phyloP scores from a whole-genome alignment of 2,888 invertebrate genomes.

The Thereva unica region DNA sequence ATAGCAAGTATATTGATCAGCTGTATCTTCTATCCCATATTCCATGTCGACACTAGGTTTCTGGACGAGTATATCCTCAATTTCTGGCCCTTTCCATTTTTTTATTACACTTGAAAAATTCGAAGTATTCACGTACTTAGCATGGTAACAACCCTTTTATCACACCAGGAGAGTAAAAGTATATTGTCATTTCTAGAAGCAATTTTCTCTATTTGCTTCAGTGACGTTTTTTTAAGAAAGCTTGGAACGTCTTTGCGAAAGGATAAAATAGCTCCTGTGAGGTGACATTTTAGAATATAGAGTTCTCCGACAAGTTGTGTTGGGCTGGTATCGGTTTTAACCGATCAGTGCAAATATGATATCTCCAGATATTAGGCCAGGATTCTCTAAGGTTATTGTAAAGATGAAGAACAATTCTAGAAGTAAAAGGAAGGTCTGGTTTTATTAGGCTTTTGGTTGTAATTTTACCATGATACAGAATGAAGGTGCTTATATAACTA shows the following conservation, averaged over 20 bases:
- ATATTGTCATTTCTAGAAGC: no score
- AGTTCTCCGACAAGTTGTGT: not conserved
- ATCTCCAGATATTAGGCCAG: not conserved
- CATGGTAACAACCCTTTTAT: no score
- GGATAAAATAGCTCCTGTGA: not conserved
- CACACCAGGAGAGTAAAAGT: no score
- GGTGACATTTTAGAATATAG: conserved; percentile 2
- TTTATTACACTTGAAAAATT: not conserved
- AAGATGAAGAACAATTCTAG: conserved; percentile 7
- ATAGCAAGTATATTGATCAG: no score
- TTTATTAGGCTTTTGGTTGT: conserved; percentile 6
- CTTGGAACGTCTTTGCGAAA: not conserved
- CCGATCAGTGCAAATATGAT: not conserved
- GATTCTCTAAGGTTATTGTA: conserved; percentile 7
- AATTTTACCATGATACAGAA: not conserved
- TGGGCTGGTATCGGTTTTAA: not conserved
- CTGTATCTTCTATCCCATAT: no score
- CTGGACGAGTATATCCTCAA: no score
- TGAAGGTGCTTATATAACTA: no score
- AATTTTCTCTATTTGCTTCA: not conserved
- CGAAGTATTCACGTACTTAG: conserved; percentile 1
- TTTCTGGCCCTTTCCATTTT: not conserved
- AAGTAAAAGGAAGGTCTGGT: conserved; percentile 11
- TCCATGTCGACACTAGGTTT: no score
- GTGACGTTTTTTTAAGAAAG: no score